Conservation (phyloP, 2,113 vertebrate species). For the Carassius carassius region DNA sequence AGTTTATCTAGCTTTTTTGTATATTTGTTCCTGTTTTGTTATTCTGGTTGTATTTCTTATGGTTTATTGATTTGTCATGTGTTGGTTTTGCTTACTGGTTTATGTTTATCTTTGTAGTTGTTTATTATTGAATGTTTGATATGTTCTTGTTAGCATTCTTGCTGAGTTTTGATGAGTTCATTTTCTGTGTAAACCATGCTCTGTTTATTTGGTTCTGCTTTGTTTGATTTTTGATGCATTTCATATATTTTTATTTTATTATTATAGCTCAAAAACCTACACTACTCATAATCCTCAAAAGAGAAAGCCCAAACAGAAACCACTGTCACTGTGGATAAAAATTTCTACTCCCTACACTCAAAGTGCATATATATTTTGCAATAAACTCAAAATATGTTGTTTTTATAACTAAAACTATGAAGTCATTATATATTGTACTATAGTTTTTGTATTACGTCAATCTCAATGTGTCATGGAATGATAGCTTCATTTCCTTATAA, state of each 20-base stretch:
- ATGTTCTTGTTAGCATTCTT: background rate
- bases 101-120: background rate
- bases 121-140: no score
- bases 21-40: background rate
- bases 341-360: no score
- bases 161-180: background rate
- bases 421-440: background rate
- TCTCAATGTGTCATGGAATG: background rate
- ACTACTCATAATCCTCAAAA: background rate
- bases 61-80: no score
- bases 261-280: background rate
- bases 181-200: background rate
- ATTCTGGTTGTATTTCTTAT: background rate
- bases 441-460: background rate
- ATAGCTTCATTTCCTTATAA: background rate
- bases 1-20: no score
- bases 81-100: background rate
- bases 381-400: background rate
- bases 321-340: no score
- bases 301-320: background rate
- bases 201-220: background rate
- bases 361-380: background rate
- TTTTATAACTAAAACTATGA: background rate
- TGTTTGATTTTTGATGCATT: background rate
- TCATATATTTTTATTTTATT: background rate